Base-by-base conservation (phyloP, 2,888 invertebrate genomes). In the Dicranocentrus wangi region DNA sequence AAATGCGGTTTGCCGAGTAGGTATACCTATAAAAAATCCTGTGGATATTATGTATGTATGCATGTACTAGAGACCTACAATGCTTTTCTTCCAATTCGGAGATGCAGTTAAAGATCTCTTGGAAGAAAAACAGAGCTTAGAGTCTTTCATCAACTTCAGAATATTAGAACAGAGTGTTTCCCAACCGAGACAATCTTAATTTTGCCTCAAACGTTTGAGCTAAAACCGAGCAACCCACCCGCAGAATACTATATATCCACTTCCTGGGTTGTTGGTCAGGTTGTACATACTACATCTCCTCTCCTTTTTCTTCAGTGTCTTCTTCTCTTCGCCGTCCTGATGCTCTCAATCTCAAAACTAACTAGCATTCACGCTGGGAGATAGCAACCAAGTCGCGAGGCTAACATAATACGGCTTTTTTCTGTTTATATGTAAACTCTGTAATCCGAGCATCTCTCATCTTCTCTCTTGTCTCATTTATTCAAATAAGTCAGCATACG, bases 111-210 rank as follows among this genome's bases (percentile, higher is more conserved):
- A 58, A 25, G 23, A 58, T 58, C 58, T 58, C 58, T 8, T 51
- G 19, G 23, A 15, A 55, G 23, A 15, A 55, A 39, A 71, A 60
- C 27, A 69, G n/a, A 71, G 58, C 21, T 66, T 69, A 66, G 8
- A 69, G 55, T 28, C 69, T 69, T 55, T 69, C 66, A 66, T 66
- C 47, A 61, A 61, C 32, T 61, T 15, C n/a, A 32, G 17, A 32
- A 32, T 28, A 61, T 61, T 61, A 28, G 5, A 32, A 17, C 17
- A 61, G 21, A 32, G 25, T 65, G 42, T 43, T 65, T 65, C 43
- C 23, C 65, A 39, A 21, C 21, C 23, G 43, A 65, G 42, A 65
- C 65, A 65, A 42, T 65, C 43, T 17, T 65, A 65, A 65, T 65
- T 65, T 65, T 23, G 39, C 65, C 23, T 8, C 10, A 17, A 61